These are phyloP conservation scores for Athene noctua DNA, from an alignment of 2,113 vertebrate genomes.

Conservation along the genomic window DNA sequence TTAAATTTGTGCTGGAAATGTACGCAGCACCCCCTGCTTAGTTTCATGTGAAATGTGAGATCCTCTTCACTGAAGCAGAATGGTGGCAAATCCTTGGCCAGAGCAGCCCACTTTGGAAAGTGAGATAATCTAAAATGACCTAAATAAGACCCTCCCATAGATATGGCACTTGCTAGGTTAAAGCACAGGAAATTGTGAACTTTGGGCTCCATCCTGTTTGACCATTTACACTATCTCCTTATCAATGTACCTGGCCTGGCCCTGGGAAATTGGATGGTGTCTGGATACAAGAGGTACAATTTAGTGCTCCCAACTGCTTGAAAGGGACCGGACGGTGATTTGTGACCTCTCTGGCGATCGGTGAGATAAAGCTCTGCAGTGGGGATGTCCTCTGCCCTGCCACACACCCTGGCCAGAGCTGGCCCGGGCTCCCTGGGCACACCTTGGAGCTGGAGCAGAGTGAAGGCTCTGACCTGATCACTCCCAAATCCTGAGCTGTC, in stretches of 20 bases:
- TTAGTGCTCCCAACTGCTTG: conserved; percentile 40
- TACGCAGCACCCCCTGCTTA: neutral
- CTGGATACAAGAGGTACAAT: conserved; percentile 30
- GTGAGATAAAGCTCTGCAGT: conserved; percentile 35
- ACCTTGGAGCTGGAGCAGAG: neutral
- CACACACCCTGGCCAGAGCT: neutral
- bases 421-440: neutral
- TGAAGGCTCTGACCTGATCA: neutral
- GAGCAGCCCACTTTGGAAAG: neutral
- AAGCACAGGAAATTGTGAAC: conserved; percentile 41
- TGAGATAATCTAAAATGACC: neutral
- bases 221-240: conserved; percentile 22
- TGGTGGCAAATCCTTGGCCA: neutral
- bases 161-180: neutral
- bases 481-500: neutral
- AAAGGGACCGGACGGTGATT: conserved; percentile 11
- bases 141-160: neutral
- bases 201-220: conserved; percentile 36
- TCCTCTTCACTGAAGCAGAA: neutral
- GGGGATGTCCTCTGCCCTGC: neutral
- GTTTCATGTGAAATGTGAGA: neutral
- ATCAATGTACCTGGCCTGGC: conserved; percentile 30
- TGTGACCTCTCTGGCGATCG: conserved; percentile 26
- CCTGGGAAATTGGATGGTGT: neutral
- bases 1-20: neutral